Evolutionary conservation across 2,797 vertebrate genomes (phyloP), one percentile per base, ranked within the genome.

Genomic region (Brachyalestes nurse): DNA sequence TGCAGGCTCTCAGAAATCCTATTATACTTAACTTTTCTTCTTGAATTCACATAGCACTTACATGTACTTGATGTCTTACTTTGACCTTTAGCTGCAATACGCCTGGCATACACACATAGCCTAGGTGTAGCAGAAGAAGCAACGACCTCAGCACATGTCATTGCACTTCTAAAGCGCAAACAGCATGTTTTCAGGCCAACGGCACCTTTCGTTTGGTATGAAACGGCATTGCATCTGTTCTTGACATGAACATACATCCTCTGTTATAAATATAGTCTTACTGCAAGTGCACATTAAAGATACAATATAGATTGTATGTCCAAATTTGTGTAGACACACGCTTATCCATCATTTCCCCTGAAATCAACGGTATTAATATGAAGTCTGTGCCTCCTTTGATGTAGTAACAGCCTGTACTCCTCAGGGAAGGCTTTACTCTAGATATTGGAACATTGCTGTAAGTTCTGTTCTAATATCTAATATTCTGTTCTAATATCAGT

Each of bases 211-310:
- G 25, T 13, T 13, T 51, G n/a, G 6, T 65, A 65, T 38, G 38
- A 28, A 64, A 60, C 19, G 40, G 53, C 47, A 53, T 82, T 70
- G 42, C 34, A n/a, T 16, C 42, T 19, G 38, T 75, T 9, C 2
- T 66, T 23, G 42, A 72, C 38, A 74, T 57, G 60, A 42, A 77
- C 19, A 79, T 65, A 65, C 61, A 28, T 57, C 79, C 78, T 79
- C 65, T 71, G 64, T 60, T 81, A 64, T 40, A 14, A 38, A n/a
- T 58, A 12, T 65, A 62, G 58, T 53, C 25, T 28, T 21, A 65
- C 49, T 51, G 70, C 64, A 62, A 65, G 25, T 74, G 19, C 64
- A 23, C 51, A 69, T 60, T 62, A 83, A 81, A 90, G 83, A 80
- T 77, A 65, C 42, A 61, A 42, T 75, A 23, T 64, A 28, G 28